Conservation (phyloP, 1,140 invertebrate species). For the Hesperophylax magnus region DNA sequence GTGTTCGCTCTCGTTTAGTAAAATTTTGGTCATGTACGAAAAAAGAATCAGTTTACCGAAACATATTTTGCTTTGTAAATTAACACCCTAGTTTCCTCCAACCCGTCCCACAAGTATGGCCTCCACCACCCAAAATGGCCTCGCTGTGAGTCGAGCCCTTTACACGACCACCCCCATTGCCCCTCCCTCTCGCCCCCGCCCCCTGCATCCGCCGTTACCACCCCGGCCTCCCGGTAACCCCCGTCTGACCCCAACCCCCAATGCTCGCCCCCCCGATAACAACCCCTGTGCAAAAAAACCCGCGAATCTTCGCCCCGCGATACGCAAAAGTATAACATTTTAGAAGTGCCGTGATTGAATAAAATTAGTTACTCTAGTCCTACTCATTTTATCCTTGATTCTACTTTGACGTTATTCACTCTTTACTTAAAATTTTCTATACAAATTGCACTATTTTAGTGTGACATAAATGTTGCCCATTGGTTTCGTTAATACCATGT, state of each 20-base stretch:
- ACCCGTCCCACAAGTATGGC: conserved; percentile 21
- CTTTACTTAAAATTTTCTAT: too few species aligned
- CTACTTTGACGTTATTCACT: too few species aligned
- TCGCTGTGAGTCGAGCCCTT: neutral
- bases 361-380: too few species aligned
- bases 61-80: neutral
- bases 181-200: neutral
- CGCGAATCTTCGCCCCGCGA: neutral
- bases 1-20: too few species aligned
- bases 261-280: neutral
- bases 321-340: neutral
- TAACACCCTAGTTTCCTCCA: neutral
- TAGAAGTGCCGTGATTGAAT: too few species aligned
- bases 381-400: too few species aligned
- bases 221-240: neutral
- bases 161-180: neutral
- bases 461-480: too few species aligned
- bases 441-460: too few species aligned
- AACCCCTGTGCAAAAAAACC: neutral
- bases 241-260: neutral
- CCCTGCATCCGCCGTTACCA: neutral
- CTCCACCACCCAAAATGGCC: conserved; percentile 34
- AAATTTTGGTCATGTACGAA: too few species aligned
- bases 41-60: neutral
- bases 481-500: too few species aligned